These are phyloP conservation scores for Criorhina ranunculi DNA, from an alignment of 2,888 invertebrate genomes.

Conservation along the genomic window DNA sequence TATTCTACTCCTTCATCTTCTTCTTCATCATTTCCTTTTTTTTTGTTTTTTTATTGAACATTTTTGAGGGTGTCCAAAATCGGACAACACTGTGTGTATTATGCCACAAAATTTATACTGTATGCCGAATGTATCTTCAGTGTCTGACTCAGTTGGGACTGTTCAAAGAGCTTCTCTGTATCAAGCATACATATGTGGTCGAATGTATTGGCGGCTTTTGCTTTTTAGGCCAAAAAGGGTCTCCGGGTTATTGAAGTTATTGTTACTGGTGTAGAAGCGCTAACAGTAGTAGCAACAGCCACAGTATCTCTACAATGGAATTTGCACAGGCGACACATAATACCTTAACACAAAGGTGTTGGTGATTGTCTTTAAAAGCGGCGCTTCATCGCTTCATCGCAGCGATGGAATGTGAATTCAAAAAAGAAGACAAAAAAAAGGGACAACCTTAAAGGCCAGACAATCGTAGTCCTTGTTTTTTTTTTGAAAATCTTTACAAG, in stretches of 20 bases:
- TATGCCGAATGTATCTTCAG: conserved; percentile 39
- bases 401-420: conserved; percentile 65
- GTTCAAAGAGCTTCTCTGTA: conserved; percentile 15
- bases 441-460: conserved; percentile 32
- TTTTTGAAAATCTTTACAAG: conserved; percentile 13
- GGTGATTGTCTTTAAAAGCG: conserved; percentile 84
- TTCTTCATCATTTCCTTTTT: neutral
- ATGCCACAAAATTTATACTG: conserved; percentile 57
- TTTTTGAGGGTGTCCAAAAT: conserved; percentile 71
- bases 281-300: conserved; percentile 17
- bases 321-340: conserved; percentile 67
- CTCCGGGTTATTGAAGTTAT: conserved; percentile 57
- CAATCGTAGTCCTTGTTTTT: conserved; percentile 27
- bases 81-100: conserved; percentile 67
- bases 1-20: conserved; percentile 7
- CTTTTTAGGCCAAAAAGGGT: conserved; percentile 50
- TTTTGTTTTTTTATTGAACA: conserved; percentile 8
- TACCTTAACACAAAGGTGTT: conserved; percentile 81
- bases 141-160: conserved; percentile 40
- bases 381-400: conserved; percentile 80
- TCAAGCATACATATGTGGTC: conserved; percentile 34
- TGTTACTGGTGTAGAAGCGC: conserved; percentile 38
- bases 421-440: conserved; percentile 11
- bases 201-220: conserved; percentile 43
- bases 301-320: conserved; percentile 47